These are phyloP conservation scores for Thaumetopoea pityocampa DNA, from an alignment of 1,140 invertebrate species.

Conservation along the genomic window DNA sequence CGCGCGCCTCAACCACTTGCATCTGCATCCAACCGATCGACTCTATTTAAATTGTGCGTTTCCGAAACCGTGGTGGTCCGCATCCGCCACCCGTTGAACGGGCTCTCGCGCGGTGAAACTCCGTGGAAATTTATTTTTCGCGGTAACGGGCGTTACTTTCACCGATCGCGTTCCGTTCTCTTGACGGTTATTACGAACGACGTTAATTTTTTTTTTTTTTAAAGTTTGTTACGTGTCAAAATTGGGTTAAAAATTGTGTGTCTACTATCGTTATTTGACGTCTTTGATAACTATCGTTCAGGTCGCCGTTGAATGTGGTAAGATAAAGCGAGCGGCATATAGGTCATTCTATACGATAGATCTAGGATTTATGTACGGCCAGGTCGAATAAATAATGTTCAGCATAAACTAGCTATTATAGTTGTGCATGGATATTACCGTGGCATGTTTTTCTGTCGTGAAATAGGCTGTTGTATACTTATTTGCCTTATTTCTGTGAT, in stretches of 20 bases:
- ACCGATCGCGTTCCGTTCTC: slow-evolving; percentile 63
- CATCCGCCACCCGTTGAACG: slow-evolving; percentile 44
- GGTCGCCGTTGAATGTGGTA: slow-evolving; percentile 14
- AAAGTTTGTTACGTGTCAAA: slow-evolving; percentile 34
- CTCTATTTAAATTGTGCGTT: slow-evolving; percentile 13
- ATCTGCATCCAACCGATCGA: slow-evolving; percentile 30
- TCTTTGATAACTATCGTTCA: slow-evolving; percentile 17
- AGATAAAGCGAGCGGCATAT: no score
- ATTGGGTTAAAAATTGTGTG: slow-evolving; percentile 27
- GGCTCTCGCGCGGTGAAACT: slow-evolving; percentile 60
- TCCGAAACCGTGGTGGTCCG: slow-evolving; percentile 4
- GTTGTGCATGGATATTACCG: no score
- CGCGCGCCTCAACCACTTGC: slow-evolving; percentile 41
- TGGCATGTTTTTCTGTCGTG: no score
- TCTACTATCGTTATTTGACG: slow-evolving; percentile 11
- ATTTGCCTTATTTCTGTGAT: no score
- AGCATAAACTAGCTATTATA: no score
- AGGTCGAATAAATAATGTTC: no score
- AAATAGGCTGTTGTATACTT: no score
- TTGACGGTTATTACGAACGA: slow-evolving; percentile 36
- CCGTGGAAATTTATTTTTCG: slow-evolving; percentile 71
- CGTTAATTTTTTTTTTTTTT: slow-evolving; percentile 42
- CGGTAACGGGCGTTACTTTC: slow-evolving; percentile 67
- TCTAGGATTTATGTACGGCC: no score
- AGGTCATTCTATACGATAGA: no score